Conservation (phyloP, 2,888 invertebrate genomes). For the Euphydryas editha region DNA sequence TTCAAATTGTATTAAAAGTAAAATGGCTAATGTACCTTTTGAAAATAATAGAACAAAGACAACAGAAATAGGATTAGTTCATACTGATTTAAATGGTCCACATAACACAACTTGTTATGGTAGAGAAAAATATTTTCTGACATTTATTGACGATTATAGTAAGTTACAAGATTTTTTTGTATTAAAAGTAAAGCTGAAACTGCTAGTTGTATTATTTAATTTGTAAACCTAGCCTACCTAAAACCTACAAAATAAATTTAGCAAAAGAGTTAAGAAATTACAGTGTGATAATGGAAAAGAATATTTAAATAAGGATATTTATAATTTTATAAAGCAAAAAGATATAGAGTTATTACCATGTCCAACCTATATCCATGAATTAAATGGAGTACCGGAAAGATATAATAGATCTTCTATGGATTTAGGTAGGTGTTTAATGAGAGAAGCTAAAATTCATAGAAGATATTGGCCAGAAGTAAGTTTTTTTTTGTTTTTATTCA, state of each 20-base stretch:
- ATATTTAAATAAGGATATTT: conserved; percentile 35
- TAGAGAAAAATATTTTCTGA: conserved; percentile 38
- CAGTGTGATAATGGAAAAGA: conserved; percentile 28
- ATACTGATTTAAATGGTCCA: conserved; percentile 42
- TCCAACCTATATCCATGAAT: conserved; percentile 16
- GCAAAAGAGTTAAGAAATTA: conserved; percentile 39
- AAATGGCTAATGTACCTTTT: conserved; percentile 44
- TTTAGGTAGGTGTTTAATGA: conserved; percentile 37
- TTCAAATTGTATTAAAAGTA: conserved; percentile 38
- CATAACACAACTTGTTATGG: conserved; percentile 24
- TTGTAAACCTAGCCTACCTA: conserved; percentile 43
- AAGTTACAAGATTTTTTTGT: conserved; percentile 38
- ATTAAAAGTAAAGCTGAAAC: conserved; percentile 38
- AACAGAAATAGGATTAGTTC: conserved; percentile 35
- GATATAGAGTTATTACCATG: conserved; percentile 29
- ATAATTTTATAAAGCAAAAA: conserved; percentile 25
- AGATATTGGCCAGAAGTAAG: conserved; percentile 37
- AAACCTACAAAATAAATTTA: conserved; percentile 39
- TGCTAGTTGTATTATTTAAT: conserved; percentile 35
- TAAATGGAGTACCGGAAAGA: conserved; percentile 30
- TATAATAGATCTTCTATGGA: conserved; percentile 38
- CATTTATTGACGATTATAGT: conserved; percentile 27
- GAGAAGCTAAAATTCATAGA: conserved; percentile 37
- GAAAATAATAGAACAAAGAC: conserved; percentile 38
- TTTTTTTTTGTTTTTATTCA: too few species aligned